These are phyloP conservation scores for Pseudopodoces humilis DNA, from an alignment of 2,113 vertebrate species.

Conservation along the genomic window DNA sequence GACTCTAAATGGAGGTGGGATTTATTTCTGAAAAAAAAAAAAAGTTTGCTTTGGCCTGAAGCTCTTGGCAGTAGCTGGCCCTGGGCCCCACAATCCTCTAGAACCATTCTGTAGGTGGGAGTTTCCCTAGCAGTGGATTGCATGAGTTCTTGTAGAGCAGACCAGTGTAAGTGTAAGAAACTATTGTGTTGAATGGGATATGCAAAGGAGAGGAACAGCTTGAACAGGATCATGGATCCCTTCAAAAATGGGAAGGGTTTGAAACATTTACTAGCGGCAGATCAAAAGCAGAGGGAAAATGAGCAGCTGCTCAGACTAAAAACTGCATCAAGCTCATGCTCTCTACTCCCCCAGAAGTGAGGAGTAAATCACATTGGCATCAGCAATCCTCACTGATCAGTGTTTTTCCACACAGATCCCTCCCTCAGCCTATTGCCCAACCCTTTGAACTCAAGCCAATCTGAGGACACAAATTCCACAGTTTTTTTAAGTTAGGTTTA, in stretches of 20 bases:
- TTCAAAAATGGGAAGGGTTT: neutral
- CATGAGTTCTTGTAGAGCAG: neutral
- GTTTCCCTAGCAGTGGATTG: neutral
- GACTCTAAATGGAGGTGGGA: neutral
- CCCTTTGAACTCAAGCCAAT: neutral
- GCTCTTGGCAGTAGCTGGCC: neutral
- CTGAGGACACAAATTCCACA: neutral
- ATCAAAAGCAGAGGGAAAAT: slow-evolving; percentile 43
- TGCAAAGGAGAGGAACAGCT: neutral
- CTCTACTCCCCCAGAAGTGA: neutral
- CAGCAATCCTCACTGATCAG: neutral
- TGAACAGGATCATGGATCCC: neutral
- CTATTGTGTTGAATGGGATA: neutral
- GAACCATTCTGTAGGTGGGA: neutral
- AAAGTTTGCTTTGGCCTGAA: neutral
- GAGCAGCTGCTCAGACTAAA: slow-evolving; percentile 51
- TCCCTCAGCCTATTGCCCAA: neutral
- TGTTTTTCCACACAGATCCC: neutral
- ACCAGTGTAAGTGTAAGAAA: neutral
- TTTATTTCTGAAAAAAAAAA: neutral
- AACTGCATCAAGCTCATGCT: slow-evolving; percentile 23
- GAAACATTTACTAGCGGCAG: neutral
- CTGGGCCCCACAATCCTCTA: neutral
- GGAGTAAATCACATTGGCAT: slow-evolving; percentile 24
- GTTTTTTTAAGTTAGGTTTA: slow-evolving; percentile 82